Conservation (phyloP, 1,140 invertebrate species). For the Atta texana region DNA sequence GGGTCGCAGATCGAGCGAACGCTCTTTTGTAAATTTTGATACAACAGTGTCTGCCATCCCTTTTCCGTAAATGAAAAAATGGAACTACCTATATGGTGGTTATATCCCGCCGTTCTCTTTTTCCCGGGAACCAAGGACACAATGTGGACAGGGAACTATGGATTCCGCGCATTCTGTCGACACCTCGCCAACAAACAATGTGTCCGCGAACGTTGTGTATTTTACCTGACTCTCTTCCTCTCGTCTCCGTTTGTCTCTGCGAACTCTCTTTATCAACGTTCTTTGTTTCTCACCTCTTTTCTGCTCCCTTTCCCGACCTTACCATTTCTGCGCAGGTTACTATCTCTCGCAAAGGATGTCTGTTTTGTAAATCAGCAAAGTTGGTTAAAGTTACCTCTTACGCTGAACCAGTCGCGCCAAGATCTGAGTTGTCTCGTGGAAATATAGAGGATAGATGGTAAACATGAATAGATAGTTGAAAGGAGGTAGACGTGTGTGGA, state of each 20-base stretch:
- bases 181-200: conserved; percentile 68
- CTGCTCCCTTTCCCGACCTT: conserved; percentile 34
- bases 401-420: conserved; percentile 13
- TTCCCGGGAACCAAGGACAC: neutral
- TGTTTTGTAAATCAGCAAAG: conserved; percentile 76
- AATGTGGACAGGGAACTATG: conserved; percentile 1
- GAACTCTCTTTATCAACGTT: conserved; percentile 54
- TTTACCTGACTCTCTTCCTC: conserved; percentile 34
- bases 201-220: conserved; percentile 62
- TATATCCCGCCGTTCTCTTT: conserved; percentile 29
- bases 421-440: conserved; percentile 11
- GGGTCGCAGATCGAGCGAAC: conserved; percentile 9
- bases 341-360: conserved; percentile 53
- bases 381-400: conserved; percentile 68
- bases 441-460: conserved; percentile 43
- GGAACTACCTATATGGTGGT: conserved; percentile 24
- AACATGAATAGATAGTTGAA: conserved; percentile 32
- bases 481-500: conserved; percentile 5
- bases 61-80: conserved; percentile 63
- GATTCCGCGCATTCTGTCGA: conserved; percentile 27
- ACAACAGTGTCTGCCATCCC: conserved; percentile 71
- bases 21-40: conserved; percentile 64
- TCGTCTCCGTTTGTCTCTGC: conserved; percentile 7
- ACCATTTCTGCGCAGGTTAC: neutral
- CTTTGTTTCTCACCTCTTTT: conserved; percentile 68